Percentiles rank a stretch among this genome's conserved stretches.
Conservation (phyloP, 2,113 vertebrate species). For the Thryonomys swinderianus region DNA sequence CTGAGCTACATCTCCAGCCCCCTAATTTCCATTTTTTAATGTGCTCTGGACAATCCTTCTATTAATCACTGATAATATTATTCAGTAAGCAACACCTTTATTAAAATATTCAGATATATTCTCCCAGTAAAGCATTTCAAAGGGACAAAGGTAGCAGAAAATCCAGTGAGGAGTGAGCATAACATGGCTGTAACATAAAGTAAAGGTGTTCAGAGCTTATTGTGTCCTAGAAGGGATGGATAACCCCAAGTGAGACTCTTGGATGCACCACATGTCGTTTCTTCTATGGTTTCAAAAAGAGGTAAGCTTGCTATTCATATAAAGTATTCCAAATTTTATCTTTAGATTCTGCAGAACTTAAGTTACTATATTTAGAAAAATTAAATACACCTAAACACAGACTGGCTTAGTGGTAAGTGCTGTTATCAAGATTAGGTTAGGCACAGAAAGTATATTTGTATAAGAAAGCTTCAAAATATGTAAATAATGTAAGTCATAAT, state of each 20-base stretch:
- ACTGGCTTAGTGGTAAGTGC: neutral
- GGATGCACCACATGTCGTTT: neutral
- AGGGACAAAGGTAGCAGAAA: neutral
- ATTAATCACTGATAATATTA: no score
- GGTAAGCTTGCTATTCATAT: neutral
- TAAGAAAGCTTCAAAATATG: neutral
- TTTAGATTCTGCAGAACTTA: slow-evolving; percentile 4
- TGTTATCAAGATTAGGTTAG: neutral
- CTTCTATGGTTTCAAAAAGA: neutral
- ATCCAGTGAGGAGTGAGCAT: neutral
- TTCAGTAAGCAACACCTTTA: no score
- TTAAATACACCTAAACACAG: slow-evolving; percentile 10
- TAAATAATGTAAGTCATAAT: neutral
- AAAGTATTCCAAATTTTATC: neutral
- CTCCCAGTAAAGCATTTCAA: no score
- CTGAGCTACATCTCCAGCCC: no score
- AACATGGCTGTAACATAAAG: no score
- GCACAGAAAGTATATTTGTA: neutral
- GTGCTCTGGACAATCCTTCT: no score
- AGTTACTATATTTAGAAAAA: slow-evolving; percentile 12
- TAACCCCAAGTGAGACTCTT: neutral
- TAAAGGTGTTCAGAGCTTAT: neutral
- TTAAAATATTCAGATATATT: no score
- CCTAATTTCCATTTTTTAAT: no score
- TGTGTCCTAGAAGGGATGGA: neutral